phyloP scores from a whole-genome alignment of 2,113 vertebrate genomes.

The Zapornia atra region DNA sequence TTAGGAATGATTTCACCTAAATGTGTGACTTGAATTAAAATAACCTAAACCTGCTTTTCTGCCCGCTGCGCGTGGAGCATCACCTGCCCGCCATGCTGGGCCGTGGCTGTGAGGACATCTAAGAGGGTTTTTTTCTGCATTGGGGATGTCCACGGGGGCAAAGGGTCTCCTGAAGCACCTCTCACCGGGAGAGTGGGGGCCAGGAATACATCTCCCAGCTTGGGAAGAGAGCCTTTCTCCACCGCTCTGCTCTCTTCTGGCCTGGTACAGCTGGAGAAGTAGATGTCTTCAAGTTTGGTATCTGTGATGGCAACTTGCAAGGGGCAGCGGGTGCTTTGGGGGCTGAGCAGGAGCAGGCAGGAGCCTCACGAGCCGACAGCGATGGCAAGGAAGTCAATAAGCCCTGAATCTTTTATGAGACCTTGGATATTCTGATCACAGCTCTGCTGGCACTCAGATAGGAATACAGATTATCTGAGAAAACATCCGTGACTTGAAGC shows the following conservation, averaged over 20 bases:
- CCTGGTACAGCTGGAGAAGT: not conserved
- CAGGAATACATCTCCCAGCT: not conserved
- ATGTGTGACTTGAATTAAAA: not conserved
- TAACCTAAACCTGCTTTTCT: not conserved
- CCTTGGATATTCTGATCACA: constrained; percentile 90
- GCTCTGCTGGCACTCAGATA: constrained; percentile 73
- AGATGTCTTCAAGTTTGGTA: not conserved
- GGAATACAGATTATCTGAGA: constrained; percentile 80
- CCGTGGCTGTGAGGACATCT: fast-evolving
- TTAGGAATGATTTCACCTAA: not conserved
- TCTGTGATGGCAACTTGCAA: not conserved
- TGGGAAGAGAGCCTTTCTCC: not conserved
- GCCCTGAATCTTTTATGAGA: constrained; percentile 91
- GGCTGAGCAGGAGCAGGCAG: constrained; percentile 62
- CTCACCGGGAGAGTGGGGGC: not conserved
- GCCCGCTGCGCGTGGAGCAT: fast-evolving
- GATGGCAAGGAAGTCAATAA: constrained; percentile 81
- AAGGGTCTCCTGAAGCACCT: not conserved
- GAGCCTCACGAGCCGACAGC: constrained; percentile 63
- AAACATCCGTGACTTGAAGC: constrained; percentile 68
- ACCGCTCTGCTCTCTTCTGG: not conserved
- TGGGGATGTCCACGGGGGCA: not conserved
- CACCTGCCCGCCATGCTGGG: fast-evolving
- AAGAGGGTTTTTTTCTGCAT: not conserved
- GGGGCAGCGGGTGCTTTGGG: constrained; percentile 49